Conservation (phyloP, 2,797 vertebrate species). For the Ambastaia sidthimunki region DNA sequence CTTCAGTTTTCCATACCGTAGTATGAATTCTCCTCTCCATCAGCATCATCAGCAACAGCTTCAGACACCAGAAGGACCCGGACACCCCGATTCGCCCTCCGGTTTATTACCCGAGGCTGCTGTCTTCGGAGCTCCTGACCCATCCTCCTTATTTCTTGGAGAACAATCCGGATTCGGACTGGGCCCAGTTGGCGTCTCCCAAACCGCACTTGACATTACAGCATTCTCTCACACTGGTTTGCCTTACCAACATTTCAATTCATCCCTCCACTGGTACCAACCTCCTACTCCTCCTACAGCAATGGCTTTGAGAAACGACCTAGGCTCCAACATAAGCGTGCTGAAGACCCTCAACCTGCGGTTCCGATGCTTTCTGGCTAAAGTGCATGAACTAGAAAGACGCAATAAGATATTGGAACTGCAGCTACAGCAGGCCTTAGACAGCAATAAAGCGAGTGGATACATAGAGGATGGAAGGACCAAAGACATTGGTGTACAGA, state of each 20-base stretch:
- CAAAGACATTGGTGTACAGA: slow-evolving; percentile 88
- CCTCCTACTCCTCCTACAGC: slow-evolving; percentile 79
- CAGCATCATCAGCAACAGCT: slow-evolving; percentile 74
- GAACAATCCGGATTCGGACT: slow-evolving; percentile 64
- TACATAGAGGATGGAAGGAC: slow-evolving; percentile 70
- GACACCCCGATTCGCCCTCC: slow-evolving; percentile 78
- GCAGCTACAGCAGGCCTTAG: slow-evolving; percentile 91
- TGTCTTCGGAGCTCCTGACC: slow-evolving; percentile 68
- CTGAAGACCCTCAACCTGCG: slow-evolving; percentile 94
- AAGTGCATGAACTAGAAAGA: slow-evolving; percentile 94
- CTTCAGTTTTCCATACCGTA: slow-evolving; percentile 81
- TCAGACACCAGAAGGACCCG: slow-evolving; percentile 67
- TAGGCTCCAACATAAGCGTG: slow-evolving; percentile 96
- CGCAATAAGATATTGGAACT: slow-evolving; percentile 94
- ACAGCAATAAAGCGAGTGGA: slow-evolving; percentile 74
- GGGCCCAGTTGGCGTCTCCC: slow-evolving; percentile 49
- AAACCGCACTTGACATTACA: slow-evolving; percentile 68
- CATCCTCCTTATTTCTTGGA: slow-evolving; percentile 66
- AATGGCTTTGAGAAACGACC: slow-evolving; percentile 93
- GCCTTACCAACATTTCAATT: slow-evolving; percentile 58
- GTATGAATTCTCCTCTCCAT: slow-evolving; percentile 82
- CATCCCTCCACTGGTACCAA: slow-evolving; percentile 66
- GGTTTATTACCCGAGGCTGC: slow-evolving; percentile 71
- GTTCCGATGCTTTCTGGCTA: slow-evolving; percentile 95
- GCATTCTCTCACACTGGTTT: slow-evolving; percentile 59